Base-by-base conservation (phyloP, 2,888 invertebrate genomes). In the Aporophyla nigra region DNA sequence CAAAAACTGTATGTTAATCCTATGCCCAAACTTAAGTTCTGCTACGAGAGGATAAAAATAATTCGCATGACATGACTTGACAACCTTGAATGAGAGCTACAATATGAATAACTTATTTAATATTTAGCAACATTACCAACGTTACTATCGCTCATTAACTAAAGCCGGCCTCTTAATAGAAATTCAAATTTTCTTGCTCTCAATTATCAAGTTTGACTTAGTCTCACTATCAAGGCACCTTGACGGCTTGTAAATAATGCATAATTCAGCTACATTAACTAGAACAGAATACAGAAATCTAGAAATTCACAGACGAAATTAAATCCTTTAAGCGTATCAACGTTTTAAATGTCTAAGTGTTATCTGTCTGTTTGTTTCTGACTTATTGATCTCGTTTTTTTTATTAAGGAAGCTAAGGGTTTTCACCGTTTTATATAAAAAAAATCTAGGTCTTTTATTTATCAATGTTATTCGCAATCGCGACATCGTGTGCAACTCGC, bases 211-310 rank as follows among this genome's bases (percentile, higher is more conserved):
- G 67, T 67, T 33, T 67, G 27, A 84, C 40, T 74, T 53, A 54
- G 67, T 76, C 56, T 69, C n/a, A 78, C 59, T 71, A 82, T 67
- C 21, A 53, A 85, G 65, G 61, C 67, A 78, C 73, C 66, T 85
- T 79, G 82, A 71, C 49, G 61, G 65, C 82, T 74, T 71, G 74
- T 84, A 67, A 85, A 74, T 85, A 71, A 85, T 83, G 65, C 77
- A 85, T 77, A 77, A 81, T 85, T 81, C 72, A 76, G 51, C n/a
- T 49, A 67, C 46, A 58, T 71, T 80, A 65, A 80, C 46, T 84
- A 56, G 58, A 51, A 84, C 76, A 81, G 59, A 77, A 76, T 46
- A 80, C 76, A 81, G 59, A 77, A 76, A 74, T 74, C 54, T 49
- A 72, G 70, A 84, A 59, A 75, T 72, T 83, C 68, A 40, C 53